Base-by-base conservation (phyloP, 1,140 invertebrate species). In the Paramacrobiotus metropolitanus region DNA sequence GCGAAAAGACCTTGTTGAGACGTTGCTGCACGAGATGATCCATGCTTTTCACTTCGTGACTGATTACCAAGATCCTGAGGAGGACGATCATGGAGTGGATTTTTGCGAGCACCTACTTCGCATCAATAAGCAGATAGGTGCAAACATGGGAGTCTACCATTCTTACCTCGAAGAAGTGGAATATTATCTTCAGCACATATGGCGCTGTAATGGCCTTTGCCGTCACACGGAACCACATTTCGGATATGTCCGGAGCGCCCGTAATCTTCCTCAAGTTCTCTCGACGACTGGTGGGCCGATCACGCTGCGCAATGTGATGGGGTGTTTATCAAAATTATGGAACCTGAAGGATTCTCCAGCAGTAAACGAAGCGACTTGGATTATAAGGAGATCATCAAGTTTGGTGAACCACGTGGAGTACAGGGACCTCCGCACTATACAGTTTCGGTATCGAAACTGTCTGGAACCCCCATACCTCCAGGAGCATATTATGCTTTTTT, bases 81-180 rank as follows among this genome's bases (percentile, higher is more conserved):
- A 86, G 69, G 84, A 90, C 74, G 87, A 85, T 4, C 94, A 98
- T 78, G 94, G 94, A 0, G 88, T 88, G 3, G 82, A 89, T 67
- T 98, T 98, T 70, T 82, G 87, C 64, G 78, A 80, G 60, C 88
- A 95, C 65, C 97, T 98, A 94, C 68, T 84, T 61, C 77, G 87
- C 64, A 95, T 98, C 55, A 98, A 98, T 74, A 75, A 77, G 67
- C 76, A 78, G 65, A 82, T 88, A 59, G 88, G 87, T 9, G 82
- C 87, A 0, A 86, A 87, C 64, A 92, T 94, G 44, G 84, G 83
- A 77, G 79, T 93, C 55, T 92, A 89, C 72, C 89, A 93, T 68
- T 77, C 72, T 40, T 93, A 93, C 68, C 82, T 90, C 69, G 84
- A 86, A 67, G 89, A 94, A 75, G 89, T 93, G 0, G 74, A 74